Evolutionary conservation across 2,888 invertebrate genomes (phyloP).

Genomic region (Synergus umbraculus): DNA sequence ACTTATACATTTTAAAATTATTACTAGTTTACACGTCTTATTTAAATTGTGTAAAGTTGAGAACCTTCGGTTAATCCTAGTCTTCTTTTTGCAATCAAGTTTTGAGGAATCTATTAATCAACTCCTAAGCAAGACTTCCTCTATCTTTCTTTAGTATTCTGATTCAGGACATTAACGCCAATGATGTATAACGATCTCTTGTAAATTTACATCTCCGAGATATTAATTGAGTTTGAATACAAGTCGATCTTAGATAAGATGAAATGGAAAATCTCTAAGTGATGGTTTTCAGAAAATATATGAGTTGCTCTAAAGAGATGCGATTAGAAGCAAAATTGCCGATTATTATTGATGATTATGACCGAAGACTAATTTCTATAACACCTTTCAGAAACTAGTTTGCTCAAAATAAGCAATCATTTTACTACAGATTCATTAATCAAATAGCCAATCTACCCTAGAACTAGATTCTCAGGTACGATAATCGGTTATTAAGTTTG

Average conservation of each 20-base stretch:
- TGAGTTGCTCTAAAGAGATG: not conserved
- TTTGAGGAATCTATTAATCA: conserved; percentile 41
- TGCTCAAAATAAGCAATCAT: not conserved
- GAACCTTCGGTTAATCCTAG: not conserved
- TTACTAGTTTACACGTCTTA: not conserved
- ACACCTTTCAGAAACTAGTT: conserved; percentile 20
- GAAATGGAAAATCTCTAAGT: conserved; percentile 23
- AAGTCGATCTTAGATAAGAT: conserved; percentile 18
- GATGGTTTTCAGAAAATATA: conserved; percentile 15
- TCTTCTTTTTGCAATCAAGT: conserved; percentile 1
- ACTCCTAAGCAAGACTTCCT: not conserved
- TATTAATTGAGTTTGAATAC: conserved; percentile 35
- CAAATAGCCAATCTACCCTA: not conserved
- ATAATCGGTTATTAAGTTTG: not conserved
- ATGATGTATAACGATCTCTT: conserved; percentile 29
- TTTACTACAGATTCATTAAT: not conserved
- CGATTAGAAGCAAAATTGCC: not conserved
- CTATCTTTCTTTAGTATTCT: not conserved
- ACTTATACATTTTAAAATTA: not conserved
- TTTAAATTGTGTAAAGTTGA: not conserved
- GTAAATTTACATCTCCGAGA: conserved; percentile 27
- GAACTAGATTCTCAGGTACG: not conserved
- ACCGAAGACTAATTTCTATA: too few relatives aligned
- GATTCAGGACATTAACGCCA: conserved; percentile 31
- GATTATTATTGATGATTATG: not conserved